Base-by-base conservation (phyloP, 2,113 vertebrate genomes). In the Silurus meridionalis region DNA sequence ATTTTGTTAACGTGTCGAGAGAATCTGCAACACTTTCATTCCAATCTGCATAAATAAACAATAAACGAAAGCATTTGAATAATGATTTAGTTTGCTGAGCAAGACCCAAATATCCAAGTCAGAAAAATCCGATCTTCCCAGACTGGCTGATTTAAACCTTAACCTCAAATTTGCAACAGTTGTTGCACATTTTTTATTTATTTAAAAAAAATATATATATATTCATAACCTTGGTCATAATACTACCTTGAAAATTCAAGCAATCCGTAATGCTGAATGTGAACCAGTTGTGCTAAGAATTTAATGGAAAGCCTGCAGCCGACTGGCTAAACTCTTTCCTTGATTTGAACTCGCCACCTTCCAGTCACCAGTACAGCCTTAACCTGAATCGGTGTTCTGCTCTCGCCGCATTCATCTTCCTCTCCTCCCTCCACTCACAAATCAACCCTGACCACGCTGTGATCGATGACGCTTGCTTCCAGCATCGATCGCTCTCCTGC, bases 401-500 rank as follows among this genome's bases (percentile, higher is more conserved):
- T 80, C 74, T 53, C 21, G 25, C 21, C 53, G 79, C 28, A 80
- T 80, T 37, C 25, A 80, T 80, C 79, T 60, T 5, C 7, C 78
- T 37, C 8, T 37, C 17, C 72, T 46, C 28, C 8, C 57, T 63
- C 46, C 25, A 37, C 37, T 50, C 80, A 64, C 80, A 81, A 81
- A 64, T 82, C 80, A 53, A 23, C 48, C 7, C 21, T 5, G 46
- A 14, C 48, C 46, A 52, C n/a, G 61, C 80, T 17, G 46, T 48
- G 61, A 82, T 82, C 80, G 13, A 82, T 46, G 80, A 25, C 61
- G 46, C n/a, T 14, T 67, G 48, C 21, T 48, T 28, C 25, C 6
- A 2, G 8, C 80, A 82, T 67, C 48, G 80, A 82, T 82, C 61
- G 80, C 61, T 53, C 46, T 82, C 80, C 61, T 64, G 80, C 61